Base-by-base conservation (phyloP, 1,140 invertebrate genomes). In the Lepidurus couesii region DNA sequence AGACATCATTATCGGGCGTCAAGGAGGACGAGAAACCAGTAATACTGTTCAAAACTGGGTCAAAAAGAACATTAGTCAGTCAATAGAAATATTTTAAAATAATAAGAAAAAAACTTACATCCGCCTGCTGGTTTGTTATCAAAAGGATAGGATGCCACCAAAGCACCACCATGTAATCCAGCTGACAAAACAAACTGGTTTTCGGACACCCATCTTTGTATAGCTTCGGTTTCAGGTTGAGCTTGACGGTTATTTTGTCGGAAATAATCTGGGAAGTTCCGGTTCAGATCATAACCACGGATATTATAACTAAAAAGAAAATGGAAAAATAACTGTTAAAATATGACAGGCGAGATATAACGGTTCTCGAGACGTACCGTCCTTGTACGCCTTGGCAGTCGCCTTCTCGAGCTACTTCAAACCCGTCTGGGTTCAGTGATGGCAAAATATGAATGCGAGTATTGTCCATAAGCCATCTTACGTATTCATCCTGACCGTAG, bases 211-310 rank as follows among this genome's bases (percentile, higher is more conserved):
- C 95, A 97, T 82, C 95, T 91, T 85, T 98, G 97, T 1, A 99
- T 93, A 1, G 95, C 95, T 81, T 94, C 91, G 0, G 96, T 97
- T 87, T 99, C 97, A 4, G 95, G 94, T 84, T 95, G 94, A 4
- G 91, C 89, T 34, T 90, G 89, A 82, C 92, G 93, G 80, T 92
- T 93, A 85, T 95, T 95, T 82, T 84, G 90, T 83, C 94, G 95
- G 86, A 96, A 96, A 84, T 93, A 95, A 86, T 97, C 94, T 0
- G 95, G 94, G 86, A 96, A 97, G 85, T 96, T 96, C 75, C 94
- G 89, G 86, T 97, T 97, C 78, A 97, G 85, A 83, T 97, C 94
- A 83, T 92, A 95, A 2, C 94, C 93, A 73, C 91, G 89, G 0
- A 94, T 90, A 84, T 97, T 97, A 83, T 94, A 93, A 81, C 93